Percentiles rank a stretch among this genome's conserved stretches.
Conservation (phyloP, 1,140 invertebrate genomes). For the Heliothis virescens region DNA sequence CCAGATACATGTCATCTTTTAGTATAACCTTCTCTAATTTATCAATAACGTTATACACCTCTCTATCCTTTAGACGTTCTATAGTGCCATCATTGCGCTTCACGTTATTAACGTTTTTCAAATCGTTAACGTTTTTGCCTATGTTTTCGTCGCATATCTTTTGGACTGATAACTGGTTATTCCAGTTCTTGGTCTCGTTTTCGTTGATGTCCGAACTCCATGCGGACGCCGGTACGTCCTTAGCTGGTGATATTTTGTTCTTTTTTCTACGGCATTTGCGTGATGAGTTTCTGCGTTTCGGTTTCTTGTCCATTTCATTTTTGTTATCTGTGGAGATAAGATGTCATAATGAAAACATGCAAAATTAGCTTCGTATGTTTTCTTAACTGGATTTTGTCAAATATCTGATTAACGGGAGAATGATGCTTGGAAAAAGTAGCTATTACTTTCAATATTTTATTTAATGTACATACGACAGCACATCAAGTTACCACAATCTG, state of each 20-base stretch:
- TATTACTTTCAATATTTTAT: too few species aligned
- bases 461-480: too few species aligned
- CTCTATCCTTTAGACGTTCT: slow-evolving; percentile 46
- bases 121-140: slow-evolving; percentile 79
- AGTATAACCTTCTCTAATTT: slow-evolving; percentile 75
- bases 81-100: slow-evolving; percentile 54
- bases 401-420: background rate
- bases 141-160: slow-evolving; percentile 67
- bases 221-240: slow-evolving; percentile 53
- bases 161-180: slow-evolving; percentile 68
- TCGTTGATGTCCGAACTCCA: slow-evolving; percentile 3
- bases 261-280: slow-evolving; percentile 75
- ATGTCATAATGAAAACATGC: background rate
- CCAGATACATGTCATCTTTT: slow-evolving; percentile 74
- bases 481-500: too few species aligned
- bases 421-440: too few species aligned
- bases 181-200: slow-evolving; percentile 56
- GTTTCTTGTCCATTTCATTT: slow-evolving; percentile 72
- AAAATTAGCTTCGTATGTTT: too few species aligned
- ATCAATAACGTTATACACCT: slow-evolving; percentile 73
- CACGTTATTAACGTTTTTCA: slow-evolving; percentile 62
- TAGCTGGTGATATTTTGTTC: slow-evolving; percentile 70
- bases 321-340: slow-evolving; percentile 53
- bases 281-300: slow-evolving; percentile 71
- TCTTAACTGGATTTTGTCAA: background rate